Conservation (phyloP, 2,797 vertebrate species). For the Lacerta bilineata region DNA sequence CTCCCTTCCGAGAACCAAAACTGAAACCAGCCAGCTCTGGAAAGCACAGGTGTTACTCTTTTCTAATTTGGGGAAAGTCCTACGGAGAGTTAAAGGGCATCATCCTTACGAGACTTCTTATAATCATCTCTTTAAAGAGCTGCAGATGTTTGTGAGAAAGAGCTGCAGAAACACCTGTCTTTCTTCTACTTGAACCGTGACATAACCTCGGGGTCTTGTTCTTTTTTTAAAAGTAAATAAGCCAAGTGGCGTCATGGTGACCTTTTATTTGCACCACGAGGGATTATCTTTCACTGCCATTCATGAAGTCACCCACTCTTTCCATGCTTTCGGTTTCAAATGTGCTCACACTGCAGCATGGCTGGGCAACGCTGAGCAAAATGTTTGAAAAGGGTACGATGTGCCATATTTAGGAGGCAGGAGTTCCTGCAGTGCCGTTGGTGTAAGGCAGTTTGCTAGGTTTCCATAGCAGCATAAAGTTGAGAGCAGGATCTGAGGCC, state of each 20-base stretch:
- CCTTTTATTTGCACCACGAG: neutral
- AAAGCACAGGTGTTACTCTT: neutral
- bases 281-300: too few species aligned
- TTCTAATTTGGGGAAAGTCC: neutral
- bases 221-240: neutral
- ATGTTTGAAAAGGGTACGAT: neutral
- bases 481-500: too few species aligned
- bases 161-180: neutral
- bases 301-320: neutral
- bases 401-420: neutral
- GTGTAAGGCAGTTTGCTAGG: too few species aligned
- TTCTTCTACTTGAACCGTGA: neutral
- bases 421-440: too few species aligned
- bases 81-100: neutral
- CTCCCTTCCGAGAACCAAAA: conserved; percentile 25
- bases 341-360: too few species aligned
- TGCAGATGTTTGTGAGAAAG: neutral
- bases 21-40: neutral
- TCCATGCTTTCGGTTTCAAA: neutral
- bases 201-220: neutral
- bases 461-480: too few species aligned
- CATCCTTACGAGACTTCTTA: neutral
- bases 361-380: neutral
- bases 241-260: neutral
- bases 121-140: neutral